A percentile compares a stretch with the other conserved stretches of the same genome.
Evolutionary conservation across 2,888 invertebrate genomes (phyloP).

Genomic region (Chrysopilus asiliformis): DNA sequence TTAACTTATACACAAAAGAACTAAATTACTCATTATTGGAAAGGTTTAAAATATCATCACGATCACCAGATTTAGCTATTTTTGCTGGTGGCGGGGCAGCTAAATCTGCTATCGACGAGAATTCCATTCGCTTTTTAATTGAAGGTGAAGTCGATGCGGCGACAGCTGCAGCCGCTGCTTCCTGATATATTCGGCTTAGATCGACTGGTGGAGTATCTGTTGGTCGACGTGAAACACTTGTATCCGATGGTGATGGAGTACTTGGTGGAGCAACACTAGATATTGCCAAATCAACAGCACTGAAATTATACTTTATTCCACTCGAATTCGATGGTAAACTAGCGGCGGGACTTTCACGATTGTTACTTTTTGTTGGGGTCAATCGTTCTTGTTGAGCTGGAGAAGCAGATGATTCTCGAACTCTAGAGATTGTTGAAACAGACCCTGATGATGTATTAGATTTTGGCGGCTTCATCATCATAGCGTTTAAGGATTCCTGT

Average conservation of each 20-base stretch:
- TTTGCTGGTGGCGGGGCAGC: conserved; percentile 44
- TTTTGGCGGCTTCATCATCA: conserved; percentile 43
- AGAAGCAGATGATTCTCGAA: conserved; percentile 31
- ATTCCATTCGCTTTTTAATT: conserved; percentile 37
- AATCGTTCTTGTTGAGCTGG: conserved; percentile 27
- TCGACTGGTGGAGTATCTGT: conserved; percentile 32
- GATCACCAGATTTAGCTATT: conserved; percentile 44
- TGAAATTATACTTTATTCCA: conserved; percentile 33
- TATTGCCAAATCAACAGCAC: conserved; percentile 35
- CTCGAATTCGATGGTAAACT: conserved; percentile 9
- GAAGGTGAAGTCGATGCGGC: no score
- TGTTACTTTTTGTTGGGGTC: conserved; percentile 28
- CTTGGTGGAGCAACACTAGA: conserved; percentile 28
- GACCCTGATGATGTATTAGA: conserved; percentile 29
- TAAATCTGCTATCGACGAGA: conserved; percentile 35
- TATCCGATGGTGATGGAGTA: conserved; percentile 19
- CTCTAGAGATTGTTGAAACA: conserved; percentile 19
- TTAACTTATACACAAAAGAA: no score
- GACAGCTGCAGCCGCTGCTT: conserved; percentile 26
- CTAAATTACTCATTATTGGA: conserved; percentile 3
- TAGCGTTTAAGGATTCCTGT: conserved; percentile 35
- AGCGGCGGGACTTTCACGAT: conserved; percentile 13
- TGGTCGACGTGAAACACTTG: conserved; percentile 31
- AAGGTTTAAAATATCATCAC: conserved; percentile 7
- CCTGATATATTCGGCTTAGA: conserved; percentile 30